Base-by-base conservation (phyloP, 1,140 invertebrate species). In the Nixonia krombeini region DNA sequence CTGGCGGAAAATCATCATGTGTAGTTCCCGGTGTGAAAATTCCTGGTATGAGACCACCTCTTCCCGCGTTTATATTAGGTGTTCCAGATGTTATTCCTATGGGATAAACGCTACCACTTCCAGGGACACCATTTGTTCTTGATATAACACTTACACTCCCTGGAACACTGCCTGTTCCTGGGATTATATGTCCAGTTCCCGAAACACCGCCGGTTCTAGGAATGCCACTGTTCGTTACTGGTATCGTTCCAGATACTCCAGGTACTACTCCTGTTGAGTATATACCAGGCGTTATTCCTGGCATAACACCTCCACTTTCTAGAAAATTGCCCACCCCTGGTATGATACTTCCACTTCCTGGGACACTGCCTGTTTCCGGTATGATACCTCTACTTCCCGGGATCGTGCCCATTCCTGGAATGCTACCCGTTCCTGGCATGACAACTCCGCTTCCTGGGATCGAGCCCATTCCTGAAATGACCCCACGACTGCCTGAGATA, bases 211-310 rank as follows among this genome's bases (percentile, higher is more conserved):
- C 38, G 17, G 1, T 17, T 4, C 66, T 57, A 4, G 64, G 70
- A 13, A 25, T 44, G 33, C 42, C 16, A 12, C 25, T 26, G 25
- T 26, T 26, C 25, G 4, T 26, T 26, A 4, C 25, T 26, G 25
- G 25, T 9, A 26, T 26, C 9, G 25, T 26, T 5, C 25, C 25
- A 26, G 25, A 26, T 5, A 9, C 9, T 5, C 25, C 25, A 26
- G 25, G 25, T 26, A 26, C 59, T 62, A 37, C 56, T 55, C 13
- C 42, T n/a, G n/a, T n/a, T n/a, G n/a, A 62, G 42, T 69, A 63
- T 21, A 13, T 49, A n/a, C 56, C 47, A 1, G 53, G 12, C 8
- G 10, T 12, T 37, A 17, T 29, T 18, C 49, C 49, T 45, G 67
- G 50, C 0, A 26, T 21, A 4, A 47, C 21, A 35, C 38, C 52